Evolutionary conservation across 2,888 invertebrate genomes (phyloP), one percentile per base, ranked within the genome.

Genomic region (Dicyrtoma fusca): DNA sequence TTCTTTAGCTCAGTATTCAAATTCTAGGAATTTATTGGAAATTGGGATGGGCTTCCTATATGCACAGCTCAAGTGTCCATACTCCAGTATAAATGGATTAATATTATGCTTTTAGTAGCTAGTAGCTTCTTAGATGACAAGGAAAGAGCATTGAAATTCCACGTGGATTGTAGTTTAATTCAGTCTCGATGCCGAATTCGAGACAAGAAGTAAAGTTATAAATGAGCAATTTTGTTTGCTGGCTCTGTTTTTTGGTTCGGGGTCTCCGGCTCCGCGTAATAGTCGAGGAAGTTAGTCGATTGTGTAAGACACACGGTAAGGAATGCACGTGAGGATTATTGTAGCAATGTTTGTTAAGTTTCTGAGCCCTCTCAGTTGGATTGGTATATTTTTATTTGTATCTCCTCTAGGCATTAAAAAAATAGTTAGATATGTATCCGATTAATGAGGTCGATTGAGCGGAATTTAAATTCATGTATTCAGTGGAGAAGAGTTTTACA

Each of bases 371-470:
- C 34, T 3, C 34, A 5, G 8, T 34, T 34, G 34, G 4, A 34
- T 34, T 8, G 34, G 34, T 8, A 34, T 34, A 34, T 34, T 3
- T 34, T 3, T 34, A 5, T 34, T 34, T 5, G 34, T 8, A 34
- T 34, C 8, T 34, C 8, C 2, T 59, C 26, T n/a, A n/a, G 11
- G 14, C 11, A 11, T 42, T 61, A 61, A 61, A 61, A 26, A 34
- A 13, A 5, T n/a, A 63, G 1, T 17, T 69, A 61, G 69, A 69
- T 69, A 69, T 69, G 69, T 69, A 69, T 69, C 69, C 34, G 62
- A 69, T 69, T 69, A 69, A 69, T 62, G 69, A 69, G 69, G 69
- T 69, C 69, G 69, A 47, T 69, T 66, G 66, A 66, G 66, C 49
- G 26, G n/a, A 66, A 66, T 66, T 65, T 42, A 66, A 66, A 66